phyloP scores from a whole-genome alignment of 2,113 vertebrate species.

The Sphyrna mokarran region DNA sequence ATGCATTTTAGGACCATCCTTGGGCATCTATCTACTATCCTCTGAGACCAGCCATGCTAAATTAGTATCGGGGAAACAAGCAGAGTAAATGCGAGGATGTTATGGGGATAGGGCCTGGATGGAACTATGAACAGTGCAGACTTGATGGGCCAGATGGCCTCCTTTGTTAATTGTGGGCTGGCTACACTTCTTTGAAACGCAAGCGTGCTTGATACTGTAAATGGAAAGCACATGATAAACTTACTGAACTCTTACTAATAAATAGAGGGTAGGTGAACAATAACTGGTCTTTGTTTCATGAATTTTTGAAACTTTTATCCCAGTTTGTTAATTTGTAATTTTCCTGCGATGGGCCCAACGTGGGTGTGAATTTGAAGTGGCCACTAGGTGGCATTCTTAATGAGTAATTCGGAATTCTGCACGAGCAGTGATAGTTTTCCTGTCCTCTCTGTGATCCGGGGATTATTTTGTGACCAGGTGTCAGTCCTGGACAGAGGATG shows the following conservation, averaged over 20 bases:
- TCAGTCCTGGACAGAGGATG: background rate
- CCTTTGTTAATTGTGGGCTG: background rate
- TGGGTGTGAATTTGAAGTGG: background rate
- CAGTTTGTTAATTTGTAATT: background rate
- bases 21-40: background rate
- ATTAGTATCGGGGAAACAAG: too few relatives aligned
- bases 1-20: background rate
- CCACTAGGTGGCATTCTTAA: conserved; percentile 16
- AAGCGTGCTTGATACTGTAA: background rate
- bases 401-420: background rate
- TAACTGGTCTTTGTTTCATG: background rate
- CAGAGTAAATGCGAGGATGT: too few relatives aligned
- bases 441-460: background rate
- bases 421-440: background rate
- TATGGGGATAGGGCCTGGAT: too few relatives aligned
- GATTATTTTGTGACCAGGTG: background rate
- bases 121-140: too few relatives aligned
- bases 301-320: background rate
- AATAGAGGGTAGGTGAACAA: too few relatives aligned
- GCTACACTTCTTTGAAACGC: background rate
- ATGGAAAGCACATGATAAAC: background rate
- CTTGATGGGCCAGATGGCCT: too few relatives aligned
- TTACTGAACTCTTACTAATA: background rate
- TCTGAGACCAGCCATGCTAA: background rate
- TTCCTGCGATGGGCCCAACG: background rate